A percentile compares a stretch with the other conserved stretches of the same genome.
These are phyloP conservation scores for Cardiocondyla obscurior DNA, from an alignment of 1,140 invertebrate genomes.

Conservation along the genomic window DNA sequence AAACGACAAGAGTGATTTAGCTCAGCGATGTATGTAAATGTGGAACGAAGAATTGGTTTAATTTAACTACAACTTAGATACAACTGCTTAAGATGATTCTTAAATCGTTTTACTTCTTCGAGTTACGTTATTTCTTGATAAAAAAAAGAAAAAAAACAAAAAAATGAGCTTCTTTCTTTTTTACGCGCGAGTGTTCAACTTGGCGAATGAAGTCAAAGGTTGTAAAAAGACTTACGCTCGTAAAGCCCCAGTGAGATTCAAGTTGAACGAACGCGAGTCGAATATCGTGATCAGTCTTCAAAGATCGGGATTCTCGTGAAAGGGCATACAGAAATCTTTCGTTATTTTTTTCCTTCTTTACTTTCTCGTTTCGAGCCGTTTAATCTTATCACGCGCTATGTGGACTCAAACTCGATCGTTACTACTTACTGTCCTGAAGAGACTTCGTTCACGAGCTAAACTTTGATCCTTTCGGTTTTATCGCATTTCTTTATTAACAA, in stretches of 20 bases:
- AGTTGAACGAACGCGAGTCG: conserved; percentile 34
- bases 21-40: too few species aligned
- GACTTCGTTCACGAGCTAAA: conserved; percentile 32
- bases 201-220: conserved; percentile 36
- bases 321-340: neutral
- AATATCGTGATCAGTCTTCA: conserved; percentile 44
- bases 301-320: conserved; percentile 29
- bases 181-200: conserved; percentile 25
- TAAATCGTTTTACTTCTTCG: neutral
- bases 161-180: neutral
- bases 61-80: conserved; percentile 22
- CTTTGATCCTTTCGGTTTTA: conserved; percentile 31
- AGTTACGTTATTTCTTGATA: conserved; percentile 9
- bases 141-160: neutral
- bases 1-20: neutral
- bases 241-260: conserved; percentile 54
- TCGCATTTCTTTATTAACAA: conserved; percentile 49
- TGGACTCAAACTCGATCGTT: conserved; percentile 21
- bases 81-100: neutral
- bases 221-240: conserved; percentile 40
- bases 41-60: neutral
- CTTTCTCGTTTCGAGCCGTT: neutral
- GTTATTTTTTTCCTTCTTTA: conserved; percentile 2
- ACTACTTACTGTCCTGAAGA: conserved; percentile 25
- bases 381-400: conserved; percentile 14